phyloP scores from a whole-genome alignment of 2,113 vertebrate genomes.

The Dromaius novaehollandiae region DNA sequence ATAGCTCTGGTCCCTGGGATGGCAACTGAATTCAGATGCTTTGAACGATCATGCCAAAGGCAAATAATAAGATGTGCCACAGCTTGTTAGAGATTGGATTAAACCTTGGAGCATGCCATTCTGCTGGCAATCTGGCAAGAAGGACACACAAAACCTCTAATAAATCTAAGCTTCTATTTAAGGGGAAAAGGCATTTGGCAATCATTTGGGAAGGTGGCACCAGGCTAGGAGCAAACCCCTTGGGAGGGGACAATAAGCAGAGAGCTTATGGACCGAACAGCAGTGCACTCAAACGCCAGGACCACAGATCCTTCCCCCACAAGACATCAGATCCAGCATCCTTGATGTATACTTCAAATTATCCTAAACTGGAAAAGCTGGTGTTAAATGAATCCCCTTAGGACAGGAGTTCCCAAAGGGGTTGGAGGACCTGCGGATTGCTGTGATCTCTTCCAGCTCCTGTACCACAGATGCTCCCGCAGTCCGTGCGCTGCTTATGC shows the following conservation, averaged over 20 bases:
- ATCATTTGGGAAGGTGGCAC: neutral
- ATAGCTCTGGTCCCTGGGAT: accelerated
- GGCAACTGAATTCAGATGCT: neutral
- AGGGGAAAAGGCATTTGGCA: neutral
- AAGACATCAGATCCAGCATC: neutral
- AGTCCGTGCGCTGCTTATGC: accelerated
- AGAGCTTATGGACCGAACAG: neutral
- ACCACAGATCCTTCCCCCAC: neutral
- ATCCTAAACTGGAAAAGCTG: neutral
- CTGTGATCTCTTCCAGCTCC: accelerated
- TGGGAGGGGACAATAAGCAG: neutral
- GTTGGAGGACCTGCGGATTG: accelerated
- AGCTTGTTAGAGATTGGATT: neutral
- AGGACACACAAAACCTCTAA: neutral
- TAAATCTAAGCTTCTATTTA: neutral
- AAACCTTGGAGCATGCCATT: neutral
- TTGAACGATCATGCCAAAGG: neutral
- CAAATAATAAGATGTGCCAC: neutral
- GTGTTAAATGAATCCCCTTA: neutral
- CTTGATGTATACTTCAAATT: neutral
- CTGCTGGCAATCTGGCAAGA: neutral
- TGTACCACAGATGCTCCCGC: accelerated
- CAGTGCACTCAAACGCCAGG: accelerated
- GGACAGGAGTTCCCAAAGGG: neutral
- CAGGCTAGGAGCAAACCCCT: neutral